Percentiles rank a stretch among this genome's conserved stretches.
phyloP scores from a whole-genome alignment of 2,888 invertebrate species.

The Drosophila meridionalis region DNA sequence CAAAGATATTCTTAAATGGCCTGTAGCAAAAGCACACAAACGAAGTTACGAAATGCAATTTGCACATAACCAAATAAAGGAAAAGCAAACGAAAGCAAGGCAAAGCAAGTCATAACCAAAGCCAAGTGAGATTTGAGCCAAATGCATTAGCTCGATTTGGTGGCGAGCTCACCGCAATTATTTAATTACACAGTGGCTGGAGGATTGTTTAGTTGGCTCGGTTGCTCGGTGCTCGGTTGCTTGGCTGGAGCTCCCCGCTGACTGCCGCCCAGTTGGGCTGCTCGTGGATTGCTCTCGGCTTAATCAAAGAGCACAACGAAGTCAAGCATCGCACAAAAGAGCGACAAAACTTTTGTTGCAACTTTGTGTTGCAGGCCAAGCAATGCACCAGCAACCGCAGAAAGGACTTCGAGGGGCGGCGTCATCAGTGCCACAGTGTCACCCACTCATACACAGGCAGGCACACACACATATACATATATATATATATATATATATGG shows the following conservation, averaged over 20 bases:
- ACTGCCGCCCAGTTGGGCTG: constrained; percentile 14
- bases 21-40: constrained; percentile 41
- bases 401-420: constrained; percentile 32
- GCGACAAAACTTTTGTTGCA: constrained; percentile 70
- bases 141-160: constrained; percentile 75
- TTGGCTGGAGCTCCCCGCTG: constrained; percentile 19
- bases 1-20: constrained; percentile 45
- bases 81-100: constrained; percentile 36
- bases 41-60: constrained; percentile 71
- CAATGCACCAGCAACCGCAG: constrained; percentile 47
- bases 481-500: not conserved
- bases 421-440: constrained; percentile 42
- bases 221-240: not conserved
- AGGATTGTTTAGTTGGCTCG: constrained; percentile 15
- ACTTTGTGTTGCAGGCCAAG: constrained; percentile 63
- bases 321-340: constrained; percentile 58
- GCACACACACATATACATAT: constrained; percentile 1
- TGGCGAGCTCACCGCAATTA: constrained; percentile 72
- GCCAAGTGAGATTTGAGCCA: constrained; percentile 56
- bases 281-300: constrained; percentile 41
- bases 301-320: constrained; percentile 67
- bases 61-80: constrained; percentile 59
- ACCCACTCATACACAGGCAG: constrained; percentile 29
- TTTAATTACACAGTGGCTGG: constrained; percentile 68
- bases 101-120: constrained; percentile 53